Evolutionary conservation across 2,797 vertebrate genomes (phyloP).

Genomic region (Myiotriccus ornatus): DNA sequence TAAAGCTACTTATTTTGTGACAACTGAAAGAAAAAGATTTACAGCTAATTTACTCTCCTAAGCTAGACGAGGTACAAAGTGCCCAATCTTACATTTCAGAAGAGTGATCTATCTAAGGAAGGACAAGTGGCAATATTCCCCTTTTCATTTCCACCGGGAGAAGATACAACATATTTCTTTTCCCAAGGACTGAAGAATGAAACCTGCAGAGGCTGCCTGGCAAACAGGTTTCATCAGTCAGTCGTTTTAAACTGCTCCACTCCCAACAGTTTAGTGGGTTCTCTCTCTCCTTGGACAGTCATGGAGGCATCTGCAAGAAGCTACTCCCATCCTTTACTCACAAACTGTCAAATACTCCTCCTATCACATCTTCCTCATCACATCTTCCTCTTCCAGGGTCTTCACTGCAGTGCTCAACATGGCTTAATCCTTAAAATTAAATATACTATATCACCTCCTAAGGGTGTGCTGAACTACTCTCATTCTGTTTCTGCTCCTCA

Average conservation of each 20-base stretch:
- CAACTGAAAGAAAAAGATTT: neutral
- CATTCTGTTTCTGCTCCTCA: neutral
- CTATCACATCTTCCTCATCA: neutral
- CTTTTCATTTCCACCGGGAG: neutral
- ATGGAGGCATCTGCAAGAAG: neutral
- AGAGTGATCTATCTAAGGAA: neutral
- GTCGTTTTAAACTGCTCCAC: neutral
- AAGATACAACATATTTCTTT: neutral
- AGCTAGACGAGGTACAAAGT: neutral
- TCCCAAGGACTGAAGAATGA: neutral
- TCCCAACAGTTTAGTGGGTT: neutral
- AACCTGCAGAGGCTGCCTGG: neutral
- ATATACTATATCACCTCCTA: neutral
- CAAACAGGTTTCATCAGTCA: neutral
- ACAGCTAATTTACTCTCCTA: neutral
- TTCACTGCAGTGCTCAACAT: neutral
- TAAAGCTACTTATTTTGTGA: neutral
- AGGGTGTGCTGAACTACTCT: neutral
- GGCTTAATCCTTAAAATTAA: neutral
- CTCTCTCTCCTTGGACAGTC: neutral
- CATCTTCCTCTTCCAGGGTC: neutral
- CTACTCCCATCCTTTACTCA: neutral
- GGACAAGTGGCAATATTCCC: neutral
- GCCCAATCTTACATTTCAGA: neutral
- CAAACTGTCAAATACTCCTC: neutral